Conservation (phyloP, 2,113 vertebrate species). For the Bubo bubo region DNA sequence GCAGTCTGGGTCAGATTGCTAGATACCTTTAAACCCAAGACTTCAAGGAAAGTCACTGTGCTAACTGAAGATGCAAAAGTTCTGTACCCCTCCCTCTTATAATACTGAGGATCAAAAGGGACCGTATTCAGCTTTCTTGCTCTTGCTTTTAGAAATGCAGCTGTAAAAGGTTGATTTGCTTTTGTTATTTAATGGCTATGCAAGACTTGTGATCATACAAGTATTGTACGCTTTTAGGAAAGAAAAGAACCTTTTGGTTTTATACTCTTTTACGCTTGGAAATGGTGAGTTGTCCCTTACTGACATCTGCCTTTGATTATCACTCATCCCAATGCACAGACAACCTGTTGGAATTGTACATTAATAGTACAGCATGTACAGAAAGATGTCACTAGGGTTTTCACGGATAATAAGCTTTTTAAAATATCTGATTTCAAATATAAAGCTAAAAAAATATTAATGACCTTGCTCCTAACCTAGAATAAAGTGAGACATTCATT, state of each 20-base stretch:
- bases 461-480: slow-evolving; percentile 20
- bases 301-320: slow-evolving; percentile 38
- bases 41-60: neutral
- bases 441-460: neutral
- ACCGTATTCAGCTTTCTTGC: neutral
- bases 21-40: neutral
- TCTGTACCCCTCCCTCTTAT: neutral
- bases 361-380: neutral
- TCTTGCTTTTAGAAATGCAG: neutral
- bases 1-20: neutral
- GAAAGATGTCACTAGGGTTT: slow-evolving; percentile 10
- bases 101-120: neutral
- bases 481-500: neutral
- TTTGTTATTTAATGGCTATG: neutral
- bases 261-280: neutral
- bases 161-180: neutral
- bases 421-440: slow-evolving; percentile 12
- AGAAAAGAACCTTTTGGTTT: slow-evolving; percentile 6
- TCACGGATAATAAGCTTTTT: neutral
- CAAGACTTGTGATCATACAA: neutral
- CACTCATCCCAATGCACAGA: neutral
- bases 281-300: neutral
- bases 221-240: neutral
- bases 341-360: slow-evolving; percentile 5
- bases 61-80: neutral